phyloP scores from a whole-genome alignment of 2,113 vertebrate genomes.

The Benitochromis conjunctus region DNA sequence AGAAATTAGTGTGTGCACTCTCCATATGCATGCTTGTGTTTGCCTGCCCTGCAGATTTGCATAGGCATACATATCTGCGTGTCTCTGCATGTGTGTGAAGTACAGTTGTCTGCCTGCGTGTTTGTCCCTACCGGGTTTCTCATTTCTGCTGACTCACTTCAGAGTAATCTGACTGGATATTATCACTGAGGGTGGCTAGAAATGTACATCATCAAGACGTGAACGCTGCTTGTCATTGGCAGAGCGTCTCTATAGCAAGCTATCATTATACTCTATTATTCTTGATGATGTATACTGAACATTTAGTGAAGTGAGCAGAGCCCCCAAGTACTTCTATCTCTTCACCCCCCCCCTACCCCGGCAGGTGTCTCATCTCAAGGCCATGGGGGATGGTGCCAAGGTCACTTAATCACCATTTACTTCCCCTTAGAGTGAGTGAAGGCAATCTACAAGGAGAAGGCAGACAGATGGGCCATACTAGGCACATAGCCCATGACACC shows the following conservation, averaged over 20 bases:
- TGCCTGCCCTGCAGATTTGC: slow-evolving; percentile 18
- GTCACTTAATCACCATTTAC: slow-evolving; percentile 69
- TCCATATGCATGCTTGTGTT: slow-evolving; percentile 6
- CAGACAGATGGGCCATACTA: slow-evolving; percentile 56
- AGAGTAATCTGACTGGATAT: slow-evolving; percentile 34
- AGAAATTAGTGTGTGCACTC: slow-evolving; percentile 29
- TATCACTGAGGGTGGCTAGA: slow-evolving; percentile 37
- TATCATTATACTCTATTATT: slow-evolving; percentile 57
- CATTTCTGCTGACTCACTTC: slow-evolving; percentile 34
- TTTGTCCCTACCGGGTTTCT: slow-evolving; percentile 3
- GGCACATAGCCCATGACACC: slow-evolving; percentile 48
- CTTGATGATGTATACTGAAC: slow-evolving; percentile 50
- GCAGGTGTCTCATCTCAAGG: slow-evolving; percentile 45
- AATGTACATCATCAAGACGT: slow-evolving; percentile 37
- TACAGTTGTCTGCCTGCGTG: neutral
- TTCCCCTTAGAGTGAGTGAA: slow-evolving; percentile 48
- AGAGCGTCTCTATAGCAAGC: slow-evolving; percentile 17
- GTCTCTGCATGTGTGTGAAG: slow-evolving; percentile 37
- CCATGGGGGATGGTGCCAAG: slow-evolving; percentile 52
- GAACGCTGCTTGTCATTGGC: neutral
- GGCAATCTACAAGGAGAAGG: slow-evolving; percentile 45
- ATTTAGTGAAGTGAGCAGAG: slow-evolving; percentile 27
- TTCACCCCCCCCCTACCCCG: neutral
- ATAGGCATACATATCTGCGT: slow-evolving; percentile 23
- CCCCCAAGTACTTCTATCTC: slow-evolving; percentile 1